Conservation (phyloP, 2,113 vertebrate species). For the Brienomyrus brachyistius region DNA sequence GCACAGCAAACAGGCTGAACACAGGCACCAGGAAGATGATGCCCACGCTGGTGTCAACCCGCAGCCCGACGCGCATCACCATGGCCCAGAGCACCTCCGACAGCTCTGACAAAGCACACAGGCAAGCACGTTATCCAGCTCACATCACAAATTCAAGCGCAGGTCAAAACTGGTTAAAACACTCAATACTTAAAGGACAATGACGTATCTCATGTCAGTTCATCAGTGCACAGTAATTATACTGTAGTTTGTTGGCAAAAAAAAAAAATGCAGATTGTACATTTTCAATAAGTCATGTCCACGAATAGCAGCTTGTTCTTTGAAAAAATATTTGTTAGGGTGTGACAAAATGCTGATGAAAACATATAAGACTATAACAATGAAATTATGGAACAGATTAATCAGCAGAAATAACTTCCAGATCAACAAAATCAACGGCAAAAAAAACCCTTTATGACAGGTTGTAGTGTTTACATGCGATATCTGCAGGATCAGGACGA, state of each 20-base stretch:
- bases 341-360: neutral
- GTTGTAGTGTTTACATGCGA: neutral
- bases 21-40: constrained; percentile 76
- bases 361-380: neutral
- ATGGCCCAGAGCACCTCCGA: constrained; percentile 92
- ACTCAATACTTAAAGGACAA: neutral
- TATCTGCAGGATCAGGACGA: neutral
- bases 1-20: constrained; percentile 71
- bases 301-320: neutral
- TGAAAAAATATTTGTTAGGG: neutral
- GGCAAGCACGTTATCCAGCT: neutral
- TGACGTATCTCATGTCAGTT: neutral
- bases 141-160: neutral
- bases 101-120: constrained; percentile 61
- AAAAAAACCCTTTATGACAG: neutral
- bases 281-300: neutral
- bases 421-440: neutral
- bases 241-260: neutral
- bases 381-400: neutral
- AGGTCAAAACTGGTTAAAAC: neutral
- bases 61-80: constrained; percentile 84
- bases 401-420: neutral
- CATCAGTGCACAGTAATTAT: neutral
- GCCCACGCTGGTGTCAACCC: constrained; percentile 62
- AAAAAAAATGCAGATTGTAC: neutral